Base-by-base conservation (phyloP, 2,113 vertebrate genomes). In the Scomber japonicus region DNA sequence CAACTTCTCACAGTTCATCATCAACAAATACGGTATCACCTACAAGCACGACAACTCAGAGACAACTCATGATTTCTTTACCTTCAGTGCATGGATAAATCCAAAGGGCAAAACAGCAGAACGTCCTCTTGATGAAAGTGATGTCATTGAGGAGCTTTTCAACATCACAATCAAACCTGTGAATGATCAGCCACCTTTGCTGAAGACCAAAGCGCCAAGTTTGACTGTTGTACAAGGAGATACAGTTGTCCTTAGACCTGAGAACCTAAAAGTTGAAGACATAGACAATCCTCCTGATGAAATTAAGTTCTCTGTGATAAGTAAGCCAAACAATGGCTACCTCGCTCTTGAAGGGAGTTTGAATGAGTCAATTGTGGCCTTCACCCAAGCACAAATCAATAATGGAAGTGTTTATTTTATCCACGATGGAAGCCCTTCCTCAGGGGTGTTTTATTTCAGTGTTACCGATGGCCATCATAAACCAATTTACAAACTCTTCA, bases 371-470 rank as follows among this genome's bases (percentile, higher is more conserved):
- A 60, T 96, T 75, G 78, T 83, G 24, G 63, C 92, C 50, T 98
- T 99, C 82, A 97, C 96, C 6, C 97, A 98, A 91, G 96, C 96
- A 11, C 95, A 98, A 86, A 89, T 97, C 21, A 94, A 97, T 85
- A 91, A 82, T 45, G 92, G 89, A 56, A 85, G 89, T 14, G 55
- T 97, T n/a, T 96, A 92, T 91, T 99, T 98, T 84, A 62, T 96
- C 61, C 96, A 98, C 15, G 97, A 97, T 74, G 96, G 97, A 86
- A 96, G 95, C 73, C 82, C 95, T 0, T 91, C 83, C 10, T 96
- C 97, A 4, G 96, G 96, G 0, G 95, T 94, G 1, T 98, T 99
- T 84, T 98, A 97, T 91, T 98, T 99, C 71, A 97, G 96, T 3
- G 96, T 97, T 69, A 96, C 95, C 0, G 97, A 97, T 75, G 96